phyloP scores from a whole-genome alignment of 2,888 invertebrate genomes.

The Callosobruchus maculatus region DNA sequence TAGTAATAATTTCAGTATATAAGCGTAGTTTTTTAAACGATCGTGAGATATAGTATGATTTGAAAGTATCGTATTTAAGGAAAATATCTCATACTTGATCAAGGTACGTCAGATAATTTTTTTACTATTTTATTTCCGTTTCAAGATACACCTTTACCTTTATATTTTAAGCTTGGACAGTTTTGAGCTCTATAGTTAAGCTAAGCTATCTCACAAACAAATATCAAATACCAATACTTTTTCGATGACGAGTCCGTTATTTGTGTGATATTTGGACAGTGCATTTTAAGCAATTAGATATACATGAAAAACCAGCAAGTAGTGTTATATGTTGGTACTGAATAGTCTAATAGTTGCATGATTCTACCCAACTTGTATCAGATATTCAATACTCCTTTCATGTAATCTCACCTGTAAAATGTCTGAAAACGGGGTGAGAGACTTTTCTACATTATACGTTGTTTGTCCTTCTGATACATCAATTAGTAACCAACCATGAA shows the following conservation, averaged over 20 bases:
- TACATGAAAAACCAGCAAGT: no score
- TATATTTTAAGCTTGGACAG: constrained; percentile 15
- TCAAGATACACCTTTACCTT: constrained; percentile 15
- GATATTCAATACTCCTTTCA: no score
- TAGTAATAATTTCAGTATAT: constrained; percentile 15
- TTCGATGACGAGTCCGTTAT: neutral
- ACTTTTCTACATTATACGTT: no score
- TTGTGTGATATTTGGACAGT: neutral
- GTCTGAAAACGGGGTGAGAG: no score
- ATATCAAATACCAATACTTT: constrained; percentile 5
- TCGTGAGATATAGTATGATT: neutral
- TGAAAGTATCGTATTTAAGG: neutral
- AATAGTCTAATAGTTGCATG: no score
- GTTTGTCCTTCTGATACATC: no score
- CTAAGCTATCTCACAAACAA: constrained; percentile 12
- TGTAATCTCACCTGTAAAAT: no score
- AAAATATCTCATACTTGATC: neutral
- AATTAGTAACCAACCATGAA: no score
- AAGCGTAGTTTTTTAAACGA: constrained; percentile 7
- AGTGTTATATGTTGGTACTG: no score
- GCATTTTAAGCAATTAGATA: no score
- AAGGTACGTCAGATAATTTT: constrained; percentile 12
- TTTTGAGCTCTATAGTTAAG: constrained; percentile 19
- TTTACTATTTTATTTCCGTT: neutral
- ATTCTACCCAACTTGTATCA: no score